Base-by-base conservation (phyloP, 2,888 invertebrate species). In the Yponomeuta plumbellus region DNA sequence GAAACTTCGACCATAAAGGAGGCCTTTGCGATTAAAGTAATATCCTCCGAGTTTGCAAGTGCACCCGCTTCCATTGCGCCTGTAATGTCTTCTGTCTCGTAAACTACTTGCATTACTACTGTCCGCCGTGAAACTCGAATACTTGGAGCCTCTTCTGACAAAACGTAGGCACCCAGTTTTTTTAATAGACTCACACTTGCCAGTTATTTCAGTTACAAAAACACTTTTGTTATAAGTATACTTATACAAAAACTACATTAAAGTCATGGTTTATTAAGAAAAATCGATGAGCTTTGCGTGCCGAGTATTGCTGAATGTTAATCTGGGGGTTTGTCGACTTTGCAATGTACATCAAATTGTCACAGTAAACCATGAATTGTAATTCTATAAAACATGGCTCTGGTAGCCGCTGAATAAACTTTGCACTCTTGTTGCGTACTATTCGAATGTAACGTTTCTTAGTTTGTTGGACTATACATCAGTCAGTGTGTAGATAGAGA, bases 11-110 rank as follows among this genome's bases (percentile, higher is more conserved):
- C 81, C 79, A 81, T 85, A 82, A 84, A 80, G 74, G 76, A 75
- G 81, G 81, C 80, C 79, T 81, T 78, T 73, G 73, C 83, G 83
- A 83, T 84, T 85, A 85, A 83, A 85, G 83, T 85, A 83, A 85
- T 85, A 81, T 78, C 80, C 75, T 73, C 71, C 73, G n/a, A 62
- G 57, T 62, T 79, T 83, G 74, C 69, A 70, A 71, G 69, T 78
- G 76, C 78, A 76, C 72, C 74, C 70, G 66, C 68, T 67, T 72
- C 73, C 70, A 69, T 67, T 71, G 73, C 71, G 70, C 75, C 71
- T 69, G 74, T 79, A 79, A 81, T 81, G 76, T 77, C 74, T 75
- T 73, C 76, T 76, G 74, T 72, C 76, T 73, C 72, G 71, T 75
- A 75, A 78, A 78, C 75, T 77, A 76, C 75, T 76, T 76, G 76